These are phyloP conservation scores for Drosophila rufa DNA, from an alignment of 1,140 invertebrate species.

Conservation along the genomic window DNA sequence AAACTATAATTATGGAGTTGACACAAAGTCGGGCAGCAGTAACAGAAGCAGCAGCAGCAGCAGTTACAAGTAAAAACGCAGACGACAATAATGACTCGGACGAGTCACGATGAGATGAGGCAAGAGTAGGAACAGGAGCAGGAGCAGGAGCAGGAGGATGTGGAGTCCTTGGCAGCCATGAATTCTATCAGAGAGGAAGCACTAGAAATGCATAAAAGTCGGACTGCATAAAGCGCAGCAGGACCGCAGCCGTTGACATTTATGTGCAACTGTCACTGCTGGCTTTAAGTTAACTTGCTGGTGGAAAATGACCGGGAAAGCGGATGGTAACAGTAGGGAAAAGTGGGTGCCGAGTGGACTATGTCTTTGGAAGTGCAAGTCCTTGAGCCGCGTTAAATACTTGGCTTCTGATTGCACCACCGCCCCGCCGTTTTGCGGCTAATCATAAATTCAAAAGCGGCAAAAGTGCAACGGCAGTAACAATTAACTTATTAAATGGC, in stretches of 20 bases:
- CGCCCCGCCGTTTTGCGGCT: constrained; percentile 46
- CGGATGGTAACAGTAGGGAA: background rate
- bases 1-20: constrained; percentile 81
- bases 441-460: constrained; percentile 80
- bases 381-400: constrained; percentile 50
- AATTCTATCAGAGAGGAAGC: constrained; percentile 68
- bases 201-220: constrained; percentile 80
- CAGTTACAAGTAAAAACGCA: constrained; percentile 62
- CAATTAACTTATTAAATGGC: constrained; percentile 84
- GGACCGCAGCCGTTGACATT: constrained; percentile 73
- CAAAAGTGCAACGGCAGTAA: constrained; percentile 77
- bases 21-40: constrained; percentile 69
- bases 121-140: background rate
- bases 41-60: constrained; percentile 26
- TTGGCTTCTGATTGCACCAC: constrained; percentile 29
- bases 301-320: constrained; percentile 12
- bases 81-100: constrained; percentile 75
- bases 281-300: constrained; percentile 62
- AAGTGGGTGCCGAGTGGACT: background rate
- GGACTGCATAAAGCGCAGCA: constrained; percentile 77
- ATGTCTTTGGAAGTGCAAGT: constrained; percentile 18
- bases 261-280: constrained; percentile 61
- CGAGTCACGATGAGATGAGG: constrained; percentile 18
- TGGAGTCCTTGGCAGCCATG: constrained; percentile 54
- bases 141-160: background rate